Evolutionary conservation across 2,888 invertebrate species (phyloP), one percentile per base, ranked within the genome.

Genomic region (Drosophila stalkeri): DNA sequence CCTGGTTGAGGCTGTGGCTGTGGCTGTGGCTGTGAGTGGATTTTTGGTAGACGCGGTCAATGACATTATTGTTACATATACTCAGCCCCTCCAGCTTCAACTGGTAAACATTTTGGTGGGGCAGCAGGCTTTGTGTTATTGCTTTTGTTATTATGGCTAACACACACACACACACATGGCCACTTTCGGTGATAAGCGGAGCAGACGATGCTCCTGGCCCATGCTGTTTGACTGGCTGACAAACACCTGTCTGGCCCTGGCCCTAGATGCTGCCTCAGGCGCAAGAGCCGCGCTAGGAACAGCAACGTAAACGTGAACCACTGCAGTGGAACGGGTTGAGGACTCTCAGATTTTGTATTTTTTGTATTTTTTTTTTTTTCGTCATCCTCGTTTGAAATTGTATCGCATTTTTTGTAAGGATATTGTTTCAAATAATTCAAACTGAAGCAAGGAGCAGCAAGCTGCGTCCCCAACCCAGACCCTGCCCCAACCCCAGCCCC

Each of bases 371-470:
- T 67, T 80, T 84, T 77, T 88, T 88, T 86, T 77, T n/a, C n/a
- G 64, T 72, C 89, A 80, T 80, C 84, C 72, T 74, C 82, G 85
- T 84, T 81, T 86, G 79, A 83, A 86, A 82, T 79, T 86, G 89
- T 90, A 82, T 86, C 75, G 84, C 84, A 77, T 80, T 86, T 90
- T 89, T 89, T 85, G 77, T 54, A 77, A 85, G 79, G 82, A 86
- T 90, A 89, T 90, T 90, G 89, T 89, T 87, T 87, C 90, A 87
- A 87, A 87, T 87, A 90, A 90, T 90, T 90, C 88, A 85, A 90
- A 79, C 80, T 80, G 71, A 74, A 66, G 77, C 81, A 59, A 57
- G 59, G 62, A 79, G 74, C 73, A 68, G 43, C 73, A 51, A 77
- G 59, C 75, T 60, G 47, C 60, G 51, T 46, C 61, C 49, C 43